phyloP scores from a whole-genome alignment of 2,113 vertebrate genomes.

The Hypomesus transpacificus region DNA sequence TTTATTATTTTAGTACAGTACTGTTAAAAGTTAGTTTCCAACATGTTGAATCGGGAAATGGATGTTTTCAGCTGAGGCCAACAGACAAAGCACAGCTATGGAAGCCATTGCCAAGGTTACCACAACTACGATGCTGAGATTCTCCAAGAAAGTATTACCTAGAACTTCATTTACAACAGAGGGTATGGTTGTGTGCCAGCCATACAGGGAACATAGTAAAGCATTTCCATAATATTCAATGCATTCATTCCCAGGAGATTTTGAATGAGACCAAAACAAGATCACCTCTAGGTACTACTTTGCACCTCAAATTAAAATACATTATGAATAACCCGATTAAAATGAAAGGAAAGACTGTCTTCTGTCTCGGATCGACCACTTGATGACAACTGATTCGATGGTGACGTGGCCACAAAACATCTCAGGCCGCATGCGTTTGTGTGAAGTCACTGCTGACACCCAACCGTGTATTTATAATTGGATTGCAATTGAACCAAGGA shows the following conservation, averaged over 20 bases:
- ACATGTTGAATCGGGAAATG: constrained; percentile 68
- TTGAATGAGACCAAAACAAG: constrained; percentile 54
- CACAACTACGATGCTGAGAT: constrained; percentile 70
- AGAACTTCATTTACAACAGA: constrained; percentile 51
- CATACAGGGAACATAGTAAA: constrained; percentile 47
- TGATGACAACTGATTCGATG: constrained; percentile 33
- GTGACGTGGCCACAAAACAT: constrained; percentile 13
- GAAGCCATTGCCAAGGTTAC: constrained; percentile 71
- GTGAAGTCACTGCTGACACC: constrained; percentile 18
- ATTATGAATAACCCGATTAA: constrained; percentile 56
- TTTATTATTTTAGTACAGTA: constrained; percentile 71
- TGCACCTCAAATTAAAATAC: constrained; percentile 53
- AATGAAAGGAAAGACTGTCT: constrained; percentile 55
- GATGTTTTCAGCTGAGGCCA: constrained; percentile 63
- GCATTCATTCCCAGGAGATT: constrained; percentile 46
- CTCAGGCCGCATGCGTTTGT: constrained; percentile 10
- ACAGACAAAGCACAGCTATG: constrained; percentile 71
- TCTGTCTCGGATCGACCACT: constrained; percentile 40
- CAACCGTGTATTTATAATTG: constrained; percentile 24
- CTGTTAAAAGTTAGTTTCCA: constrained; percentile 76
- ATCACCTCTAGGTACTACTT: constrained; percentile 59
- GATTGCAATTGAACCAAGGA: background rate
- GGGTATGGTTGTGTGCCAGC: constrained; percentile 29
- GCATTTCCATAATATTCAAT: constrained; percentile 41
- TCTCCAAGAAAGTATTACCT: constrained; percentile 51